These are phyloP conservation scores for Buteo buteo DNA, from an alignment of 2,113 vertebrate species.

Conservation along the genomic window DNA sequence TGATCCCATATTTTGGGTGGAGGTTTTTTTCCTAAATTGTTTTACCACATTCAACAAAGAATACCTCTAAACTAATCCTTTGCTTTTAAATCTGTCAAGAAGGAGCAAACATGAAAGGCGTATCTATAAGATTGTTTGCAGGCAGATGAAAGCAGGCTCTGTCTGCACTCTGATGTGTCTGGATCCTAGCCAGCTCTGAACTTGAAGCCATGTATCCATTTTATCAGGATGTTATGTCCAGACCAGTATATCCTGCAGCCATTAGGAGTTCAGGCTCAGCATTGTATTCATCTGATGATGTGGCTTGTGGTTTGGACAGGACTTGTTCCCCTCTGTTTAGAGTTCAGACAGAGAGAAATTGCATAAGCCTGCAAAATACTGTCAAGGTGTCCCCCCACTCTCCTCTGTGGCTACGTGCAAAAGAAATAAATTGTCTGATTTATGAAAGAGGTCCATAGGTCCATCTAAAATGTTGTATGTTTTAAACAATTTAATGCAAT, in stretches of 20 bases:
- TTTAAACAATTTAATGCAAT: background rate
- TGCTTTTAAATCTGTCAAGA: background rate
- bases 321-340: background rate
- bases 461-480: background rate
- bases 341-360: background rate
- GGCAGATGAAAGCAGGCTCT: background rate
- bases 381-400: background rate
- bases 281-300: background rate
- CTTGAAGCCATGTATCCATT: background rate
- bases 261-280: background rate
- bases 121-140: background rate
- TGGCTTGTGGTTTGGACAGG: background rate
- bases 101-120: background rate
- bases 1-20: background rate
- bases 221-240: background rate
- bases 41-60: background rate
- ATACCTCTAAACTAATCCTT: background rate
- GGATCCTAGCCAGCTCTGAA: background rate
- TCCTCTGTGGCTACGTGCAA: background rate
- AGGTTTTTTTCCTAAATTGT: background rate
- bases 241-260: background rate
- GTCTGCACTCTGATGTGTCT: background rate
- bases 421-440: background rate
- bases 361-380: background rate
- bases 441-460: background rate